Conservation (phyloP, 2,888 invertebrate species). For the Macropis europaea region DNA sequence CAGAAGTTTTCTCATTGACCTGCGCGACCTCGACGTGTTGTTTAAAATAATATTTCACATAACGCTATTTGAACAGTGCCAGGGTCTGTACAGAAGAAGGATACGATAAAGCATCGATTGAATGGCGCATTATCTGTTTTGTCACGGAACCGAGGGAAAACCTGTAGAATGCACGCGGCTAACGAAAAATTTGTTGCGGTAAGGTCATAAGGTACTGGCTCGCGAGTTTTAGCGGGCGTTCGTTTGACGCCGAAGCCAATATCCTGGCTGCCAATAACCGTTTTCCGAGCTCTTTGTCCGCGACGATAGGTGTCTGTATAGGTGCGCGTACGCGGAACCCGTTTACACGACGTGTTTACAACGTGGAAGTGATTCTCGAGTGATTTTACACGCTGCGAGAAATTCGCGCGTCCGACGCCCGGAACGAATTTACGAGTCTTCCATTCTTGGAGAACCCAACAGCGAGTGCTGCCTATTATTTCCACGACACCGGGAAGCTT, state of each 20-base stretch:
- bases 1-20: too few relatives aligned
- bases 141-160: conserved; percentile 21
- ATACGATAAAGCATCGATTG: conserved; percentile 26
- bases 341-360: conserved; percentile 55
- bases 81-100: not conserved
- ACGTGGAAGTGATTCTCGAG: conserved; percentile 53
- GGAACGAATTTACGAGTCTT: conserved; percentile 52
- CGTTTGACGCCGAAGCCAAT: conserved; percentile 40
- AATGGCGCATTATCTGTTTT: conserved; percentile 28
- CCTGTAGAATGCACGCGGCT: conserved; percentile 15
- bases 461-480: conserved; percentile 5
- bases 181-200: conserved; percentile 18
- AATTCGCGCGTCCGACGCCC: conserved; percentile 46
- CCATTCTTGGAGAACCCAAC: conserved; percentile 7
- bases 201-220: conserved; percentile 5
- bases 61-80: too few relatives aligned
- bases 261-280: conserved; percentile 58
- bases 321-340: conserved; percentile 44
- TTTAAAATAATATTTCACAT: too few relatives aligned
- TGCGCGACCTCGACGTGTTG: too few relatives aligned
- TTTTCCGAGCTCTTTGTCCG: conserved; percentile 53
- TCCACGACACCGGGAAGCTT: conserved; percentile 14
- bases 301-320: conserved; percentile 40
- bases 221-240: conserved; percentile 23
- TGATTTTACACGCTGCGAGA: conserved; percentile 54